These are phyloP conservation scores for Platanista minor DNA, from an alignment of 2,113 vertebrate genomes.

Conservation along the genomic window DNA sequence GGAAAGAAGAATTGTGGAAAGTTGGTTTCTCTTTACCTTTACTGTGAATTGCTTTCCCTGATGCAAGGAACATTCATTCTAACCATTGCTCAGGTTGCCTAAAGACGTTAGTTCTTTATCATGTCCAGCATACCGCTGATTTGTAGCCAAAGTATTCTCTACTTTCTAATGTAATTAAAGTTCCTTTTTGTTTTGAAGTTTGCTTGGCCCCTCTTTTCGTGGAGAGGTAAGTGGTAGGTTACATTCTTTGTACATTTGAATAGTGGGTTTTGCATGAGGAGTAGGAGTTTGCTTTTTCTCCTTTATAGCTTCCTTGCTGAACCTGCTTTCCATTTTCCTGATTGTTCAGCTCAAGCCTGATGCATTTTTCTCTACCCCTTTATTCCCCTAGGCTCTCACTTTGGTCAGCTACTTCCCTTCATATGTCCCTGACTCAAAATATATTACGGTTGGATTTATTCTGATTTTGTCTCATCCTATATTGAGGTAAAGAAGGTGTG, in stretches of 20 bases:
- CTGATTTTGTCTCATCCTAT: slow-evolving; percentile 13
- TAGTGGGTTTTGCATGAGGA: slow-evolving; percentile 71
- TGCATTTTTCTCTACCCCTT: slow-evolving; percentile 15
- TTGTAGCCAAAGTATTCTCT: slow-evolving; percentile 18
- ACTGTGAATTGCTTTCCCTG: not conserved
- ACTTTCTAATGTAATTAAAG: slow-evolving; percentile 62
- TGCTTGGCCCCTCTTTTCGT: slow-evolving; percentile 66
- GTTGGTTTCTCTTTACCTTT: not conserved
- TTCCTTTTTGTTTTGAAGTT: slow-evolving; percentile 75
- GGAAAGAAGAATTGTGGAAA: not conserved
- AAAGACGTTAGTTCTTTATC: not conserved
- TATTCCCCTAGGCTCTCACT: not conserved
- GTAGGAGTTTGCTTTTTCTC: slow-evolving; percentile 36
- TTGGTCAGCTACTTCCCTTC: slow-evolving; percentile 35
- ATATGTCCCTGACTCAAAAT: slow-evolving; percentile 25
- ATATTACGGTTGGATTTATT: not conserved
- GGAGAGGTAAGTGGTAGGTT: slow-evolving; percentile 72
- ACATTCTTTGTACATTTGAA: slow-evolving; percentile 68
- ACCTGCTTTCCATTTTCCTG: slow-evolving; percentile 38
- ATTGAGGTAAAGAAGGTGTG: slow-evolving; percentile 22
- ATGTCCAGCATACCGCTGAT: not conserved
- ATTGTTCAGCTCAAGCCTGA: slow-evolving; percentile 38
- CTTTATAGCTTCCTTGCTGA: not conserved
- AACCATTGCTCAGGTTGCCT: not conserved
- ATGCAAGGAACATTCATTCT: not conserved